Evolutionary conservation across 2,797 vertebrate species (phyloP).

Genomic region (Cygnus olor): DNA sequence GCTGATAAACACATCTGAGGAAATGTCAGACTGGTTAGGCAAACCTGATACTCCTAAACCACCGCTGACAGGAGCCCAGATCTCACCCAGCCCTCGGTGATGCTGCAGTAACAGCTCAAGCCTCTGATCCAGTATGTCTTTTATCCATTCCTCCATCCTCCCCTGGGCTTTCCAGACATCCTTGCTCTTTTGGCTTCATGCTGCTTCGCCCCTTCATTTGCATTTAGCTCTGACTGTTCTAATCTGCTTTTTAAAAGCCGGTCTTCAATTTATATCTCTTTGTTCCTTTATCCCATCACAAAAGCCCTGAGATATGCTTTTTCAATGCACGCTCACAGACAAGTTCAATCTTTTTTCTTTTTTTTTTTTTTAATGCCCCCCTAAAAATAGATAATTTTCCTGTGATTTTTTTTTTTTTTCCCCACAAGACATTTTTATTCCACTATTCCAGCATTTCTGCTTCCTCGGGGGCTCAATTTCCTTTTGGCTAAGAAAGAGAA

Average conservation of each 20-base stretch:
- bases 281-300: constrained; percentile 18
- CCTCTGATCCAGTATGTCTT: constrained; percentile 10
- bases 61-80: neutral
- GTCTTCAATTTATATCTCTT: constrained; percentile 21
- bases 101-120: neutral
- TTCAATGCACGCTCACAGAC: neutral
- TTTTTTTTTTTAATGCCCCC: neutral
- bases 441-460: neutral
- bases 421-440: neutral
- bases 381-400: neutral
- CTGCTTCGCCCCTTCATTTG: constrained; percentile 26
- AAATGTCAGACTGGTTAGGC: neutral
- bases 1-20: constrained; percentile 22
- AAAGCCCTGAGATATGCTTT: neutral
- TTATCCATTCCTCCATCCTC: constrained; percentile 27
- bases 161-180: neutral
- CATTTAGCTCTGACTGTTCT: constrained; percentile 25
- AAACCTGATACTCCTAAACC: neutral
- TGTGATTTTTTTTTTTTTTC: neutral
- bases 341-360: neutral
- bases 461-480: constrained; percentile 12
- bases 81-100: neutral
- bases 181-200: constrained; percentile 3
- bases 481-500: constrained; percentile 31
- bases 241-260: constrained; percentile 29